These are phyloP conservation scores for Lepidothrix coronata DNA, from an alignment of 2,113 vertebrate genomes.

Conservation along the genomic window DNA sequence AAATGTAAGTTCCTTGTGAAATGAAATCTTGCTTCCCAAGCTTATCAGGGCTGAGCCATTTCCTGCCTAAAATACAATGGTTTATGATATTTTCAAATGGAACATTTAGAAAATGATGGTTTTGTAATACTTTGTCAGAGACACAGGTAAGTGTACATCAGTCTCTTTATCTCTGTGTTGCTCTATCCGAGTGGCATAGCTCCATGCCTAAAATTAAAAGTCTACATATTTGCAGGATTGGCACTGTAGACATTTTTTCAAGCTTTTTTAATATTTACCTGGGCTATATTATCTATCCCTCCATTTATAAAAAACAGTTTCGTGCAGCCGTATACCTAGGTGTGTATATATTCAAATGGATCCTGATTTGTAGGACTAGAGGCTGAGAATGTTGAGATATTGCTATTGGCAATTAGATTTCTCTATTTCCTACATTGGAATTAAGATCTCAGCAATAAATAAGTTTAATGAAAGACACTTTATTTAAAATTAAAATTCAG, in stretches of 20 bases:
- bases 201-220: not conserved
- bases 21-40: not conserved
- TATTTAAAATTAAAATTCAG: not conserved
- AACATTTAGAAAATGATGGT: not conserved
- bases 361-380: not conserved
- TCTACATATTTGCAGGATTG: not conserved
- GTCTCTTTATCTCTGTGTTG: not conserved
- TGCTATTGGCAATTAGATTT: not conserved
- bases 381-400: not conserved
- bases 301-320: not conserved
- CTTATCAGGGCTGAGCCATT: not conserved
- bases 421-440: not conserved
- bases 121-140: not conserved
- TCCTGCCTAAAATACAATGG: not conserved
- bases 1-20: not conserved
- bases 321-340: not conserved
- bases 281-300: not conserved
- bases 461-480: not conserved
- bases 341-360: not conserved
- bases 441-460: not conserved
- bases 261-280: not conserved
- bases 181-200: not conserved
- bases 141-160: not conserved
- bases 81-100: not conserved
- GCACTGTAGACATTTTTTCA: not conserved